Evolutionary conservation across 1,140 invertebrate species (phyloP).

Genomic region (Pogonomyrmex californicus): DNA sequence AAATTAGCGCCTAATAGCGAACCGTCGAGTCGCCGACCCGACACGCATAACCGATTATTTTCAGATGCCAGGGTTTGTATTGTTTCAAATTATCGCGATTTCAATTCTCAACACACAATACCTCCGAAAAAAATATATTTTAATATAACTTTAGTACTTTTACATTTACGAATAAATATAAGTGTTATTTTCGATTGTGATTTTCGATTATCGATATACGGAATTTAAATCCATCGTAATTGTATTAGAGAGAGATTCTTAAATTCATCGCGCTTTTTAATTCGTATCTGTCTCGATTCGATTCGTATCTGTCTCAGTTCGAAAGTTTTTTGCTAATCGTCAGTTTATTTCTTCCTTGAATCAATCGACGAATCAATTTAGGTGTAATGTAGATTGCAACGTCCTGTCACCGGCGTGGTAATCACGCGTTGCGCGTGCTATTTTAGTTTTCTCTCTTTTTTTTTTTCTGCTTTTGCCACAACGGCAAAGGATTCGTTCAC

Average conservation of each 20-base stretch:
- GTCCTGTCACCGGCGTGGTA: background rate
- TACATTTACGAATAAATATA: background rate
- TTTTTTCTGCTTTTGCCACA: background rate
- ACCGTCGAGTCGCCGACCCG: constrained; percentile 49
- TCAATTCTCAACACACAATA: background rate
- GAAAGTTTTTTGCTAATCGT: background rate
- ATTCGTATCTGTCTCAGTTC: background rate
- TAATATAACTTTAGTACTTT: background rate
- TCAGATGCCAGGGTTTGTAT: constrained; percentile 29
- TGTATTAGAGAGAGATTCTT: background rate
- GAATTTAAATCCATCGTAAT: background rate
- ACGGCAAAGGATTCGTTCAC: constrained; percentile 53
- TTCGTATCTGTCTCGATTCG: background rate
- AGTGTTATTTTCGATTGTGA: background rate
- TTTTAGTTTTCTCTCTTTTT: background rate
- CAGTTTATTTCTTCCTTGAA: background rate
- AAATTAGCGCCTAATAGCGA: constrained; percentile 77
- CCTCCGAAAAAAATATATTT: background rate
- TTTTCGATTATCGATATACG: too few relatives aligned
- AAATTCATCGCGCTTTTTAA: background rate
- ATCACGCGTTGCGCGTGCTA: constrained; percentile 21
- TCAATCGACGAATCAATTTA: constrained; percentile 28
- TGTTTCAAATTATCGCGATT: constrained; percentile 7
- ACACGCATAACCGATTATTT: constrained; percentile 59
- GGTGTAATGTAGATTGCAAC: background rate